These are phyloP conservation scores for Salarias fasciatus DNA, from an alignment of 2,797 vertebrate genomes.

Conservation along the genomic window DNA sequence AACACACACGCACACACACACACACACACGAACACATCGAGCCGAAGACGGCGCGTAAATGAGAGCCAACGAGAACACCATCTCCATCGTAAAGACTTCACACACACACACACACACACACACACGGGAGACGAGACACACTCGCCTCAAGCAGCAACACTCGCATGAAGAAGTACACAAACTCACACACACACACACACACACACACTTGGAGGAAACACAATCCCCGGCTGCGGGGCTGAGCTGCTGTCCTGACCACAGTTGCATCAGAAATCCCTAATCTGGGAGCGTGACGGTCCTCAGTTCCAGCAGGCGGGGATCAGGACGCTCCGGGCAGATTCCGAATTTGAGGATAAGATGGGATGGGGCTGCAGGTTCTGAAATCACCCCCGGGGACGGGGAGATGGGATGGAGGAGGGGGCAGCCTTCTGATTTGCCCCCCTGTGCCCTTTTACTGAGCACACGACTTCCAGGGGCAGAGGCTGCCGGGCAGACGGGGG, in stretches of 20 bases:
- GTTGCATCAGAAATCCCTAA: constrained; percentile 74
- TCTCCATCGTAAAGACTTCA: constrained; percentile 22
- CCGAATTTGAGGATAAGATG: constrained; percentile 75
- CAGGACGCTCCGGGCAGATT: constrained; percentile 69
- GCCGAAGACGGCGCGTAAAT: constrained; percentile 12
- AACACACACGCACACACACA: too few species aligned
- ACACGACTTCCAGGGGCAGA: constrained; percentile 25
- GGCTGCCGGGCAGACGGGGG: not conserved
- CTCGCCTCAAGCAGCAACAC: constrained; percentile 6
- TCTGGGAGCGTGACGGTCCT: constrained; percentile 75
- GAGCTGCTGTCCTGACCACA: constrained; percentile 64
- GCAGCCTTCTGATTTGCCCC: constrained; percentile 31
- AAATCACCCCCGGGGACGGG: constrained; percentile 55
- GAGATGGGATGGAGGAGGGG: constrained; percentile 39
- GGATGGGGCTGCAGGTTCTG: constrained; percentile 60
- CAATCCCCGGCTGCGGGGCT: constrained; percentile 60
- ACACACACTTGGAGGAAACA: constrained; percentile 21
- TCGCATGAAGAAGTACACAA: constrained; percentile 17
- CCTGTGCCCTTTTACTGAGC: constrained; percentile 14
- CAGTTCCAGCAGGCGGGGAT: constrained; percentile 75
- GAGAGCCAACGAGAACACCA: constrained; percentile 34
- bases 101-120: not conserved
- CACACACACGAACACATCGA: too few species aligned
- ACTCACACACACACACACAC: not conserved
- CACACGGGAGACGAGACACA: constrained; percentile 12